Evolutionary conservation across 2,888 invertebrate species (phyloP), one percentile per base, ranked within the genome.

Genomic region (Penaeus monodon): DNA sequence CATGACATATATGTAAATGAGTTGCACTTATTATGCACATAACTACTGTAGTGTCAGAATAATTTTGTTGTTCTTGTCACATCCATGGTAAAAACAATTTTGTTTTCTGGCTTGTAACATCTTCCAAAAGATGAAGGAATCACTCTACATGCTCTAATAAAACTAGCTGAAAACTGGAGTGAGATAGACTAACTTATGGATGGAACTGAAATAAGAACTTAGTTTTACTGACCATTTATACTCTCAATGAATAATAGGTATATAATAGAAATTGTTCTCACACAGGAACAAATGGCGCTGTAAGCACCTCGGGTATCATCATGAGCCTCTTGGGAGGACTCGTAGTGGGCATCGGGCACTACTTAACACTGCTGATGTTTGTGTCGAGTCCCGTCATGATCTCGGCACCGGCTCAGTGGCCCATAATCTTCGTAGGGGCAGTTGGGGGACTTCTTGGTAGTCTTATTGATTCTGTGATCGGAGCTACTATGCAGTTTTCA

Each of bases 401-500:
- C 14, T 65, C 81, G 12, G 83, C 87, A 20, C 89, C 88, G 1
- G 87, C 92, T 14, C 97, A 97, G 91, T 97, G 96, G 96, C 96
- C 96, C 0, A 92, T 97, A 2, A 94, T 97, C 83, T 81, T 95
- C 1, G 93, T 95, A 91, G 97, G 96, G 17, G 95, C 94, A 0
- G 91, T 96, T 22, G 95, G 95, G 65, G 98, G 98, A 0, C 93
- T 97, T 14, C 91, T 96, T 63, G 97, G 97, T 1, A 97, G 97
- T 86, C 88, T 96, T 0, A 93, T 97, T 84, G 97, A 98, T 92
- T 97, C 97, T 0, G 88, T 96, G 63, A 93, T 98, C 73, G 98
- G 97, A 77, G 97, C 97, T 6, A 95, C 96, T 14, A 92, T 97
- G 74, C 98, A 98, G 92, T 98, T 95, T 92, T 97, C 97, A 91